Evolutionary conservation across 2,888 invertebrate species (phyloP).

Genomic region (Scaptomyza cyrtandrae): DNA sequence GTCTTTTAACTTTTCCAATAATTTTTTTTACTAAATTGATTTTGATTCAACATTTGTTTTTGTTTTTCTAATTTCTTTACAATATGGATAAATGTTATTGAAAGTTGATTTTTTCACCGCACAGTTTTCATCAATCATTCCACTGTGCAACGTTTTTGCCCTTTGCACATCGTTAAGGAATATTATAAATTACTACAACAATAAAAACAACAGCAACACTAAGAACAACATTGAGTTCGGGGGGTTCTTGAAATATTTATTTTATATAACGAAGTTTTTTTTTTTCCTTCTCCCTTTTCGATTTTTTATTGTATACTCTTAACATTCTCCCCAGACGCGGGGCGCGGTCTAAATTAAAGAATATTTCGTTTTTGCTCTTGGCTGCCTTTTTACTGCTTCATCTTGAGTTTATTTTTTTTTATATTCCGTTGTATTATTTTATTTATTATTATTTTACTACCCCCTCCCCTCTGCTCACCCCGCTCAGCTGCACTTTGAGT

Average conservation of each 20-base stretch:
- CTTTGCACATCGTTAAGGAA: constrained; percentile 82
- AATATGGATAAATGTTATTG: too few relatives aligned
- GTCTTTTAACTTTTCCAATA: too few relatives aligned
- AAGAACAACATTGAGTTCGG: constrained; percentile 31
- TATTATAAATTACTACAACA: constrained; percentile 83
- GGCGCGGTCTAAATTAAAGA: constrained; percentile 79
- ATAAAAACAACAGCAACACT: constrained; percentile 64
- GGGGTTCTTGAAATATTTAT: constrained; percentile 76
- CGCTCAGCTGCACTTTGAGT: constrained; percentile 19
- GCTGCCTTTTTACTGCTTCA: constrained; percentile 47
- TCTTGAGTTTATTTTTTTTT: constrained; percentile 50
- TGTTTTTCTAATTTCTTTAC: too few relatives aligned
- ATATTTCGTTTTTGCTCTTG: constrained; percentile 58
- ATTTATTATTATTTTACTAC: constrained; percentile 66
- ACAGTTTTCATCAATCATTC: constrained; percentile 1
- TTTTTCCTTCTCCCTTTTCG: constrained; percentile 44
- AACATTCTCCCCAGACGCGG: constrained; percentile 34
- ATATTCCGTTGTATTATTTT: constrained; percentile 65
- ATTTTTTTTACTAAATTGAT: too few relatives aligned
- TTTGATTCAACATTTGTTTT: too few relatives aligned
- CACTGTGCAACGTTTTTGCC: constrained; percentile 67
- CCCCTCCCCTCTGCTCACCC: neutral
- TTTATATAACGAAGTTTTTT: constrained; percentile 67
- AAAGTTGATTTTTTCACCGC: too few relatives aligned
- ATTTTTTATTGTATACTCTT: constrained; percentile 17